Conservation (phyloP, 2,888 invertebrate genomes). For the Lithodes maja region DNA sequence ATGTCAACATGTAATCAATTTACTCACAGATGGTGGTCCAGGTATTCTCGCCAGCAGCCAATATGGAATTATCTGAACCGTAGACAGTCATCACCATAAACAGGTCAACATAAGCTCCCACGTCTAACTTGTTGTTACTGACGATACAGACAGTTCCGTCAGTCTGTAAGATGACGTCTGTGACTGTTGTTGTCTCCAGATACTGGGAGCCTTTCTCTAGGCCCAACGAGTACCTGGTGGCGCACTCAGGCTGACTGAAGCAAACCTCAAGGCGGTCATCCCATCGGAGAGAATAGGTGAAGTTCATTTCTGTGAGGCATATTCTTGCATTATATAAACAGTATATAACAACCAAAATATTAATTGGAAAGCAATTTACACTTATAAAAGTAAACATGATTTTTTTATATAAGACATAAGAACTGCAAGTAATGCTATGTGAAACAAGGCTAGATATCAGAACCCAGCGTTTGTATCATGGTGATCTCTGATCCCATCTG, state of each 20-base stretch:
- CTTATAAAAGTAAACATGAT: too few species aligned
- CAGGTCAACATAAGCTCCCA: conserved; percentile 10
- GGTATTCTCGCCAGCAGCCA: not conserved
- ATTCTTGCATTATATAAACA: too few species aligned
- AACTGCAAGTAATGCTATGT: too few species aligned
- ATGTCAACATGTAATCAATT: too few species aligned
- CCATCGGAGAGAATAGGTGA: not conserved
- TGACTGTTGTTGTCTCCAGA: not conserved
- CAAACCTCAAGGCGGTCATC: conserved; percentile 18
- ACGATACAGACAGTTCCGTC: not conserved
- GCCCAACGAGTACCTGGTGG: conserved; percentile 6
- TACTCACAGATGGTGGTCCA: conserved; percentile 18
- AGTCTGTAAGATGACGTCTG: not conserved
- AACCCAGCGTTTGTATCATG: too few species aligned
- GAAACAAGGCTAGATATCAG: too few species aligned
- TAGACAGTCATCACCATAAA: conserved; percentile 7
- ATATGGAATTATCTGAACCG: not conserved
- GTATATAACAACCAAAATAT: too few species aligned
- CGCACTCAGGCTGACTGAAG: not conserved
- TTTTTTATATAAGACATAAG: too few species aligned
- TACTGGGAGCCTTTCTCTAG: not conserved
- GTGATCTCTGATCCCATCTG: too few species aligned
- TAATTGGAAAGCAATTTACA: too few species aligned
- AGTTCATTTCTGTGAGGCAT: not conserved
- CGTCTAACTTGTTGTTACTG: not conserved